Evolutionary conservation across 2,797 vertebrate genomes (phyloP), one percentile per base, ranked within the genome.

Genomic region (Odontamblyopus lacepedii): DNA sequence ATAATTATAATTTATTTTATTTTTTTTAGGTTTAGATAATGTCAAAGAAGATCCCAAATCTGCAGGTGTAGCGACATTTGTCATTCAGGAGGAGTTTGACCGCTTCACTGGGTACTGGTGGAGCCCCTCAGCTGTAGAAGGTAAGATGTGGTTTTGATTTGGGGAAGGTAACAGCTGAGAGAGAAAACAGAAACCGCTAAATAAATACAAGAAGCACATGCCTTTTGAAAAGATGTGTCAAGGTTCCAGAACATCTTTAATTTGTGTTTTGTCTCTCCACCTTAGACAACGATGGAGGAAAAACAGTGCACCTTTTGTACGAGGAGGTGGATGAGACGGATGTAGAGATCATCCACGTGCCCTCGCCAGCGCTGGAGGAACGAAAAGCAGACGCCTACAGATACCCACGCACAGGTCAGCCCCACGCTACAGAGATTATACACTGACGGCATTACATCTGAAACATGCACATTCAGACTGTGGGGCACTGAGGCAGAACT

Each of bases 1-100:
- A 48, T 15, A 48, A 15, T 48, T 0, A 41, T 41, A 48, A 15
- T 13, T 44, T 1, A 80, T 26, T 62, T 48, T 12, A 66, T 1
- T 26, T 62, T 48, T 12, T 67, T 1, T 83, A 99, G 98, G 98
- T 53, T 89, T 97, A 60, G 95, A 96, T 87, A 98, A 93, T 6
- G 95, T 98, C 57, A 94, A 97, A 13, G 96, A 98, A 0, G 97
- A 99, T 86, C 96, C 97, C 50, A 97, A 94, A 75, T 99, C 97
- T 65, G 97, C 98, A 2, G 98, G 98, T 0, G 95, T 99, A 3
- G 97, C 98, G 82, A 99, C 98, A 0, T 99, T 99, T 71, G 97
- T 99, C 92, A 99, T 98, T 85, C 98, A 99, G 91, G 98, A 99
- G 71, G 98, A 99, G 91, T 99, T 99, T 81, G 98, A 99, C 84